Conservation (phyloP, 2,113 vertebrate genomes). For the Coptodon bakossiorum region DNA sequence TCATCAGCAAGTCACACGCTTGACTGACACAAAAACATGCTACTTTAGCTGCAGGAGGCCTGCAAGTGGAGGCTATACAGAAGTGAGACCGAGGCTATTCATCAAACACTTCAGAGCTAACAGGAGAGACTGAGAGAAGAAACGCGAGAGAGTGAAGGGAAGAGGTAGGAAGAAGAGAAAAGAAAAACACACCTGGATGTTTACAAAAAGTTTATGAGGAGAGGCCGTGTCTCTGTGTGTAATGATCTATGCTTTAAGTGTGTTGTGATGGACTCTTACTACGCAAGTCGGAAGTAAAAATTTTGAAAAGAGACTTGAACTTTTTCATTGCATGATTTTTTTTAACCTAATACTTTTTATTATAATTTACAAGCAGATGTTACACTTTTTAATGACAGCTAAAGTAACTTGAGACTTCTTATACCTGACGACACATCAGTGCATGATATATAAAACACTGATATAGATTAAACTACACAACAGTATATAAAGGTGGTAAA, state of each 20-base stretch:
- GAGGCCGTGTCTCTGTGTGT: neutral
- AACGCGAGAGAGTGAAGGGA: neutral
- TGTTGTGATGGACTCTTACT: neutral
- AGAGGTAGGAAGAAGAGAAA: neutral
- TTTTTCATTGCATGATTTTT: neutral
- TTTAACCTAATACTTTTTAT: neutral
- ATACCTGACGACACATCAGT: neutral
- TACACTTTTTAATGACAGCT: neutral
- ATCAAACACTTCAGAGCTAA: slow-evolving; percentile 47
- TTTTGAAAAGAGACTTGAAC: neutral
- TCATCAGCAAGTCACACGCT: slow-evolving; percentile 17
- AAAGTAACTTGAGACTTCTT: neutral
- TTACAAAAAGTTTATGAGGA: neutral
- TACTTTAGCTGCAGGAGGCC: slow-evolving; percentile 8
- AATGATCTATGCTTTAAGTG: neutral
- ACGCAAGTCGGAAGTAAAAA: neutral
- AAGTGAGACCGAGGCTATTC: slow-evolving; percentile 23
- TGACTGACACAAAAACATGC: slow-evolving; percentile 22
- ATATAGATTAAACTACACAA: neutral
- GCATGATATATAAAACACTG: neutral
- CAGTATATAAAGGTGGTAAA: neutral
- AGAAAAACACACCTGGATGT: slow-evolving; percentile 17
- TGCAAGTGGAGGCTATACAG: slow-evolving; percentile 27
- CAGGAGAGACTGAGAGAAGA: neutral
- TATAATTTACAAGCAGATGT: neutral